Evolutionary conservation across 2,888 invertebrate genomes (phyloP), one percentile per base, ranked within the genome.

Genomic region (Schrankia costaestrigalis): DNA sequence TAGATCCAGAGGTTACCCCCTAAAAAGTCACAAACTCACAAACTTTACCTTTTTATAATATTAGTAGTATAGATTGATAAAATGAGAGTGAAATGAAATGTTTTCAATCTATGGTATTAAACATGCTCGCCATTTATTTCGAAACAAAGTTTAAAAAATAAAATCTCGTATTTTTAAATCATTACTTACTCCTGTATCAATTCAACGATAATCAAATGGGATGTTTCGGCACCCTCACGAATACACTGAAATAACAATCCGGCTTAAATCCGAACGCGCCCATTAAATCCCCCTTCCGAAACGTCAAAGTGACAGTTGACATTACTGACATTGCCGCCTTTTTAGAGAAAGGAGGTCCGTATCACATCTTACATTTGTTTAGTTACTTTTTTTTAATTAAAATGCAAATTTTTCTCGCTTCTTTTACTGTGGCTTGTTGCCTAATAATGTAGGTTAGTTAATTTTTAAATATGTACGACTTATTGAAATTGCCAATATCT

Each of bases 231-330:
- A 49, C 54, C 57, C 48, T 56, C 45, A 38, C 30, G 40, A 39
- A 45, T 39, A 46, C 37, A 49, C 62, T 70, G 67, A 66, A 79
- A 79, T 70, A 80, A 75, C 75, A 71, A 75, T 68, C 71, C 67
- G 68, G 68, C 68, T 72, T 58, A 76, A 80, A 76, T 75, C 74
- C 69, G 69, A 69, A 69, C 66, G 67, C 64, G 53, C 61, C 73
- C 71, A 71, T 74, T 75, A 76, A 62, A 59, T 50, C 61, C 71
- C 76, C 73, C 69, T n/a, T 65, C 50, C 40, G 59, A 66, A 67
- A 73, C 75, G 82, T 83, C 83, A 80, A 66, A 60, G 52, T 83
- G 84, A 85, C 83, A 82, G 75, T 72, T 75, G 74, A 77, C 62
- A 63, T 56, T 58, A 62, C 71, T 74, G 73, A 76, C 61, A 62